phyloP scores from a whole-genome alignment of 2,113 vertebrate genomes.

The Sander vitreus region DNA sequence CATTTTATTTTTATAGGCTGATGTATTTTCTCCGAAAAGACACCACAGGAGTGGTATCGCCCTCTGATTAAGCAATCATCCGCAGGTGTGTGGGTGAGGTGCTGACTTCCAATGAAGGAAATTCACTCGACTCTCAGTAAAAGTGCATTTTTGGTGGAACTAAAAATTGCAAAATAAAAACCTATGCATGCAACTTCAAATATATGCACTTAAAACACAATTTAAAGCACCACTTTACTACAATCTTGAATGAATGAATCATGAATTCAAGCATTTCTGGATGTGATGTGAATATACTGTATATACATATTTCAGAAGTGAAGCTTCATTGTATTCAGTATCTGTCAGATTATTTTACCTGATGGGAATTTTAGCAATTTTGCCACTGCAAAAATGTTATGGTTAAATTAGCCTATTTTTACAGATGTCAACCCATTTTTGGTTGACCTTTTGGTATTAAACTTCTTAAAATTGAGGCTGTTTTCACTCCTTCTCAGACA shows the following conservation, averaged over 20 bases:
- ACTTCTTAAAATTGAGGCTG: no score
- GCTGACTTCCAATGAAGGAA: neutral
- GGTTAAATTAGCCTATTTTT: no score
- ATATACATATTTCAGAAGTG: neutral
- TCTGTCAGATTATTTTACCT: neutral
- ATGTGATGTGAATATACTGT: neutral
- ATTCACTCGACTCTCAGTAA: neutral
- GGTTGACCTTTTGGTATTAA: no score
- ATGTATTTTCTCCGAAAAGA: neutral
- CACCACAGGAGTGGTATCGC: fast-evolving
- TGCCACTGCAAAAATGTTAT: neutral
- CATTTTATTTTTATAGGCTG: neutral
- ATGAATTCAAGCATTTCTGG: neutral
- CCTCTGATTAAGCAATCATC: neutral
- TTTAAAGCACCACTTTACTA: neutral
- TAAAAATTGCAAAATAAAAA: neutral
- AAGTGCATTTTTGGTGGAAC: neutral
- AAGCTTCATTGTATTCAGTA: neutral
- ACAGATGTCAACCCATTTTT: neutral
- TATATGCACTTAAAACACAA: neutral
- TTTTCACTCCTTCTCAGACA: no score
- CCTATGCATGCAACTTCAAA: neutral
- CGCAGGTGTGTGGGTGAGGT: neutral
- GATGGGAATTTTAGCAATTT: neutral
- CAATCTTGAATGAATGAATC: neutral